Evolutionary conservation across 2,113 vertebrate genomes (phyloP).

Genomic region (Xiphophorus hellerii): DNA sequence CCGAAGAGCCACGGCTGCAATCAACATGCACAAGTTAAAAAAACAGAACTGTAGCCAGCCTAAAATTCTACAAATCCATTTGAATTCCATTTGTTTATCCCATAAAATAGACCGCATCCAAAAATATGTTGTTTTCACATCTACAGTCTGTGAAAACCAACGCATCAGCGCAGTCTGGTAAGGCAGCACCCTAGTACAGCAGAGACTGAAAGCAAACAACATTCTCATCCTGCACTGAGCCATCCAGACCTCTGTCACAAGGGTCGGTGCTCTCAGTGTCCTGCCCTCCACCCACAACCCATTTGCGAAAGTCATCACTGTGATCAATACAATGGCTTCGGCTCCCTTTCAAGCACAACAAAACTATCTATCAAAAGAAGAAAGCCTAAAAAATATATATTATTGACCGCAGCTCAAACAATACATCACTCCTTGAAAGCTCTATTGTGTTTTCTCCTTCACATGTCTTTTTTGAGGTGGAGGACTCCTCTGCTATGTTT

Average conservation of each 20-base stretch:
- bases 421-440: constrained; percentile 53
- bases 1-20: neutral
- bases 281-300: constrained; percentile 39
- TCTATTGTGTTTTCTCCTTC: constrained; percentile 14
- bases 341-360: constrained; percentile 22
- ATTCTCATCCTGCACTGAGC: constrained; percentile 17
- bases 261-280: constrained; percentile 2
- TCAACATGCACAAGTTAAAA: neutral
- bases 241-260: constrained; percentile 23
- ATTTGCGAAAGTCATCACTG: constrained; percentile 53
- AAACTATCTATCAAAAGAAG: constrained; percentile 58
- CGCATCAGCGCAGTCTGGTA: neutral
- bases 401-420: constrained; percentile 42
- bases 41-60: neutral
- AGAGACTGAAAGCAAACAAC: constrained; percentile 27
- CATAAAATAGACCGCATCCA: neutral
- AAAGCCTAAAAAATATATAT: constrained; percentile 31
- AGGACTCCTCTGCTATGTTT: constrained; percentile 17
- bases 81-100: neutral
- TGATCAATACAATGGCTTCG: constrained; percentile 54
- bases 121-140: neutral
- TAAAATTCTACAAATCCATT: neutral
- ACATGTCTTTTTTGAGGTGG: neutral
- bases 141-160: neutral
- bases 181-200: constrained; percentile 7